Evolutionary conservation across 2,797 vertebrate species (phyloP).

Genomic region (Cirrhinus molitorella): DNA sequence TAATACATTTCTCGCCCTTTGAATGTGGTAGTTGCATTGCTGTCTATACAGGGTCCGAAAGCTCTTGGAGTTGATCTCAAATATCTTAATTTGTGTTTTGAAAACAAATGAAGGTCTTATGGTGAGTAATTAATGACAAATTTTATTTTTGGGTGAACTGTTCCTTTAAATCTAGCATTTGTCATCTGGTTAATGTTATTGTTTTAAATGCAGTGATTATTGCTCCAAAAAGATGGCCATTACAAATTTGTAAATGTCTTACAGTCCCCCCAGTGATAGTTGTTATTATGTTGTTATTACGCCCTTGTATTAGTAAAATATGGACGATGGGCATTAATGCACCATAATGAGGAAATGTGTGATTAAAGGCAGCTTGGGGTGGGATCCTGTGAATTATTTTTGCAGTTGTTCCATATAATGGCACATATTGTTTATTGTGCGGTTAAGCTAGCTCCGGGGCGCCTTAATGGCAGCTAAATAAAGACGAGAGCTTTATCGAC

Average conservation of each 20-base stretch:
- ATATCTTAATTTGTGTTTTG: no score
- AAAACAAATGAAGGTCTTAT: no score
- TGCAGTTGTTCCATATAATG: not conserved
- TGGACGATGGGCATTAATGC: not conserved
- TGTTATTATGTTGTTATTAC: not conserved
- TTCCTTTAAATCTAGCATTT: not conserved
- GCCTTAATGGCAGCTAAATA: constrained; percentile 6
- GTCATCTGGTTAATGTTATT: not conserved
- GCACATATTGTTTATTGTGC: not conserved
- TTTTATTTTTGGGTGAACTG: no score
- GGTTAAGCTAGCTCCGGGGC: not conserved
- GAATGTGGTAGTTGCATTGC: no score
- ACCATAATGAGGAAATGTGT: not conserved
- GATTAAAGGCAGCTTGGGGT: not conserved
- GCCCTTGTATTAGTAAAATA: not conserved
- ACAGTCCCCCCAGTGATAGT: not conserved
- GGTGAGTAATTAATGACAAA: no score
- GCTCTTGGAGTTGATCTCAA: no score
- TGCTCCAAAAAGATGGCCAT: not conserved
- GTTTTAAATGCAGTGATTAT: not conserved
- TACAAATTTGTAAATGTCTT: not conserved
- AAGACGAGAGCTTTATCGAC: not conserved
- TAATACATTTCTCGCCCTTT: no score
- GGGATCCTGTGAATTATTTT: not conserved
- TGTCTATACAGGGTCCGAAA: no score